These are phyloP conservation scores for Etheostoma perlongum DNA, from an alignment of 2,797 vertebrate genomes.

Conservation along the genomic window DNA sequence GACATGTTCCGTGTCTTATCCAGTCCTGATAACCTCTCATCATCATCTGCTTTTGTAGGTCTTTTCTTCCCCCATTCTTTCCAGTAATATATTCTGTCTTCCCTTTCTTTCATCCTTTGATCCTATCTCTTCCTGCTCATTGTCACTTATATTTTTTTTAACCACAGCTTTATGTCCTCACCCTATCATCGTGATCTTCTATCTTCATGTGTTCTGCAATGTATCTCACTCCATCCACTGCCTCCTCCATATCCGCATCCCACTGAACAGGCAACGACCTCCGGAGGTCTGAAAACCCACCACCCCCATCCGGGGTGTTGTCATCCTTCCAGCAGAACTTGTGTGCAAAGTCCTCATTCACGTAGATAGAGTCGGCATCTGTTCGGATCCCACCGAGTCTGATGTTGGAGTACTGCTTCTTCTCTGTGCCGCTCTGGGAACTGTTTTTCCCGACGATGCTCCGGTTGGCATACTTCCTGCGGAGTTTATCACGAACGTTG, in stretches of 20 bases:
- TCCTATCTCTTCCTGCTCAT: conserved; percentile 3
- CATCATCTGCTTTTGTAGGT: conserved; percentile 16
- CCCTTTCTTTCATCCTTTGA: background rate
- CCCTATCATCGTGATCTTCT: conserved; percentile 86
- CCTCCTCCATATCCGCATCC: conserved; percentile 83
- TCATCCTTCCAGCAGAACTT: conserved; percentile 78
- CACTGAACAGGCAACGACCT: conserved; percentile 68
- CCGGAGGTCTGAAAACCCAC: conserved; percentile 70
- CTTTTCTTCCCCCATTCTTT: conserved; percentile 1
- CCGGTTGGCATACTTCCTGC: conserved; percentile 63
- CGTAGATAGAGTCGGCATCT: conserved; percentile 73
- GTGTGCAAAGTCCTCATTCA: conserved; percentile 76
- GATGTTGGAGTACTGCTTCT: conserved; percentile 63
- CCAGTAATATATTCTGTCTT: conserved; percentile 2
- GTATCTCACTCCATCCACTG: conserved; percentile 85
- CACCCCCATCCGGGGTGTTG: conserved; percentile 71
- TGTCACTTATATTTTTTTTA: background rate
- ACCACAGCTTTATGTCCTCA: conserved; percentile 63
- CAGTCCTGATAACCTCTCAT: conserved; percentile 8
- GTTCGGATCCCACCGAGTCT: conserved; percentile 64
- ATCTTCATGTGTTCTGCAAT: conserved; percentile 87
- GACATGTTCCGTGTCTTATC: conserved; percentile 3
- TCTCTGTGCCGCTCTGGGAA: conserved; percentile 39
- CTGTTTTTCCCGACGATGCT: conserved; percentile 17
- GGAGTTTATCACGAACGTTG: conserved; percentile 73